These are phyloP conservation scores for Lutraria rhynchaena DNA, from an alignment of 1,140 invertebrate genomes.

Conservation along the genomic window DNA sequence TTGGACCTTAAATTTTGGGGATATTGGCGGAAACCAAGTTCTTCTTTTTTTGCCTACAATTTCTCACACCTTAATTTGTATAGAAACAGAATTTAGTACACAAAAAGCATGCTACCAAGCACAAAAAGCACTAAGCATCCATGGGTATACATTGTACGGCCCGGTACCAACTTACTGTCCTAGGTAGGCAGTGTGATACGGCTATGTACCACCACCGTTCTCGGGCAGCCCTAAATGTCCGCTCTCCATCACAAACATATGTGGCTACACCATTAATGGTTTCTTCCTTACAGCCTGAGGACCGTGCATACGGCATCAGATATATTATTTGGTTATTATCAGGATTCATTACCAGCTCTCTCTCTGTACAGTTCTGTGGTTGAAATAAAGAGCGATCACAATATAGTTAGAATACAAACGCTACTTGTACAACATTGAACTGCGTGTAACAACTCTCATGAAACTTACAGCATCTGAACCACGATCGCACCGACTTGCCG, in stretches of 20 bases:
- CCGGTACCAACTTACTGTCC: constrained; percentile 52
- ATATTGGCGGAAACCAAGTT: too few relatives aligned
- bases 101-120: too few relatives aligned
- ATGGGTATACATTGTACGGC: too few relatives aligned
- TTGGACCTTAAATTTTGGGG: too few relatives aligned
- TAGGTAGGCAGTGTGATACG: constrained; percentile 70
- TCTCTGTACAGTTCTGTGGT: constrained; percentile 63
- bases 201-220: constrained; percentile 81
- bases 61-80: too few relatives aligned
- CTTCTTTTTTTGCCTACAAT: too few relatives aligned
- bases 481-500: constrained; percentile 72
- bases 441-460: neutral
- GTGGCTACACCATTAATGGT: constrained; percentile 31
- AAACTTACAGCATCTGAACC: constrained; percentile 29
- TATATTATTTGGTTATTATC: constrained; percentile 65
- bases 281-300: constrained; percentile 46
- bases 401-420: neutral
- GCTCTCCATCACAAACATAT: constrained; percentile 57
- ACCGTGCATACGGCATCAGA: constrained; percentile 20
- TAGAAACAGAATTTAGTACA: too few relatives aligned
- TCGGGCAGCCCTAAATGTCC: constrained; percentile 71
- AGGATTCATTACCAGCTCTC: constrained; percentile 53
- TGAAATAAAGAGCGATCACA: neutral
- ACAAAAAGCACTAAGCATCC: too few relatives aligned
- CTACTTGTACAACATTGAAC: neutral